These are phyloP conservation scores for Gallirallus australis DNA, from an alignment of 2,797 vertebrate genomes.

Conservation along the genomic window DNA sequence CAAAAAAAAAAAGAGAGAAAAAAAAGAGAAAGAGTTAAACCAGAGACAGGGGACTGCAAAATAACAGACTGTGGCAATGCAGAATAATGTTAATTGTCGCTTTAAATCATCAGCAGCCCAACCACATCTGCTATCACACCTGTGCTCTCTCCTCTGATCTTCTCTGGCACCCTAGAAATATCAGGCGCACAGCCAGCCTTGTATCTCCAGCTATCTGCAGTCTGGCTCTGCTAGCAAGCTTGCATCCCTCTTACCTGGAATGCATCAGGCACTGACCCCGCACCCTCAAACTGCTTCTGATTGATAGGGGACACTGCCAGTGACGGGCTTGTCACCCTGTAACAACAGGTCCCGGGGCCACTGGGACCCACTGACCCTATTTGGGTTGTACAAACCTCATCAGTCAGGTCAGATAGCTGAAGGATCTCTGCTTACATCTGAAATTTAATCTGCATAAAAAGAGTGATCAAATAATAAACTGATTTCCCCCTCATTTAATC, in stretches of 20 bases:
- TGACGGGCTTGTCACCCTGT: slow-evolving; percentile 35
- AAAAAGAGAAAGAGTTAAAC: not conserved
- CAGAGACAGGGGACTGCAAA: not conserved
- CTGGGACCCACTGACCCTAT: not conserved
- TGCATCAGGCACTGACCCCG: slow-evolving; percentile 6
- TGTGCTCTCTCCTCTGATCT: slow-evolving; percentile 55
- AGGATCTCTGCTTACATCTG: not conserved
- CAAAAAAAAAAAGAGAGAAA: not conserved
- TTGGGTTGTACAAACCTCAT: slow-evolving; percentile 24
- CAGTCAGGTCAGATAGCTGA: slow-evolving; percentile 43
- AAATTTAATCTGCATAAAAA: not conserved
- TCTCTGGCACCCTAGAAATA: slow-evolving; percentile 35
- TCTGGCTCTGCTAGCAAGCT: not conserved
- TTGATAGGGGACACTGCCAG: not conserved
- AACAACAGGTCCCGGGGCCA: not conserved
- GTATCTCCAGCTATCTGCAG: not conserved
- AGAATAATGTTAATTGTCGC: slow-evolving; percentile 48
- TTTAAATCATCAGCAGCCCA: slow-evolving; percentile 47
- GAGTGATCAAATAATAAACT: not conserved
- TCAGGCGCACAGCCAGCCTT: slow-evolving; percentile 30
- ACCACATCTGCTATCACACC: slow-evolving; percentile 68
- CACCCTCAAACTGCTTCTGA: slow-evolving; percentile 25
- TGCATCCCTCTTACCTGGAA: not conserved
- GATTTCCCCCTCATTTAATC: not conserved
- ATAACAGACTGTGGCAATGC: slow-evolving; percentile 14